Conservation (phyloP, 2,888 invertebrate species). For the Saturnia japonica region DNA sequence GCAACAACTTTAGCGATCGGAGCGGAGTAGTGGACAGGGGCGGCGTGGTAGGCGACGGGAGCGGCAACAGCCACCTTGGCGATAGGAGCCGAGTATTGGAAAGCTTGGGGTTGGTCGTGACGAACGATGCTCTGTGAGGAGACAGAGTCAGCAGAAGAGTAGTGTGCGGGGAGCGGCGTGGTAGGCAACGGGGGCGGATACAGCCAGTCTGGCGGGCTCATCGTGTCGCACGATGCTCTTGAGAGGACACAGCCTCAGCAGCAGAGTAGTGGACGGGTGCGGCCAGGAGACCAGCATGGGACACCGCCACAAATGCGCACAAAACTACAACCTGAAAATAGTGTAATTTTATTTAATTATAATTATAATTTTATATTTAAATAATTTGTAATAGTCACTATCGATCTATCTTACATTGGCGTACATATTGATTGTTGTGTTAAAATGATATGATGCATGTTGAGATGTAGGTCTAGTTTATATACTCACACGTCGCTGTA, state of each 20-base stretch:
- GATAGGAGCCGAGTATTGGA: constrained; percentile 37
- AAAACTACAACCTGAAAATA: constrained; percentile 44
- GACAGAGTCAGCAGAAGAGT: constrained; percentile 33
- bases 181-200: constrained; percentile 34
- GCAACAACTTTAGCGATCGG: constrained; percentile 41
- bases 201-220: constrained; percentile 39
- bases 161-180: constrained; percentile 37
- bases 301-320: constrained; percentile 56
- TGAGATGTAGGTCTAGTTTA: constrained; percentile 42
- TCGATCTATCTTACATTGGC: constrained; percentile 48
- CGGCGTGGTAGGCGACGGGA: constrained; percentile 34
- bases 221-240: constrained; percentile 64
- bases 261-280: constrained; percentile 59
- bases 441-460: constrained; percentile 44
- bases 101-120: constrained; percentile 36
- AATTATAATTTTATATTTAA: background rate
- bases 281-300: constrained; percentile 59
- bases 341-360: background rate
- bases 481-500: constrained; percentile 40
- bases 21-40: constrained; percentile 37
- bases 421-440: constrained; percentile 50
- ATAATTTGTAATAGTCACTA: background rate
- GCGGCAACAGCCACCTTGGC: constrained; percentile 41
- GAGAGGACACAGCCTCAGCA: constrained; percentile 62
- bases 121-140: constrained; percentile 38